Conservation (phyloP, 2,888 invertebrate genomes). For the Drosophila falleni region DNA sequence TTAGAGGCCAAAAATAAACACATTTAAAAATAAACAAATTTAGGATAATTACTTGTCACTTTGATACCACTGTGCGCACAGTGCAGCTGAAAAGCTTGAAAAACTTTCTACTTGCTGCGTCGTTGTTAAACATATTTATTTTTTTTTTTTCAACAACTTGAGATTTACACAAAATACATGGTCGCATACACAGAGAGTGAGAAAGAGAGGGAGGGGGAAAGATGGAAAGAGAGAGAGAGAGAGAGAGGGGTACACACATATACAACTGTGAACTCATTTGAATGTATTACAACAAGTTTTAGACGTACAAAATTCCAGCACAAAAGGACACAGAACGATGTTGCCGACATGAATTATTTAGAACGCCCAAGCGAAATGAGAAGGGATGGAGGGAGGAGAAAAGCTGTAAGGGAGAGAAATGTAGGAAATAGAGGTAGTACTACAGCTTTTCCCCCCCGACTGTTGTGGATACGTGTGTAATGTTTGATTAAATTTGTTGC, state of each 20-base stretch:
- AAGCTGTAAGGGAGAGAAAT: neutral
- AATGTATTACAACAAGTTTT: conserved; percentile 75
- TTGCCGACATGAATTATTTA: conserved; percentile 78
- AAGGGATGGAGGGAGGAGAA: neutral
- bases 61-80: conserved; percentile 45
- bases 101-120: conserved; percentile 28
- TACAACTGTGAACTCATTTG: conserved; percentile 60
- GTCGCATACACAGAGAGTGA: conserved; percentile 8
- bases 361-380: conserved; percentile 58
- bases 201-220: neutral
- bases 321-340: conserved; percentile 65
- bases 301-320: conserved; percentile 60
- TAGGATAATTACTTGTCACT: neutral
- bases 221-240: neutral
- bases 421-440: neutral
- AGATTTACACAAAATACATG: conserved; percentile 60
- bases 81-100: conserved; percentile 44
- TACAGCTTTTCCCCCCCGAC: neutral
- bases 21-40: too few species aligned
- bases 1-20: too few species aligned
- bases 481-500: conserved; percentile 76
- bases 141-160: conserved; percentile 55
- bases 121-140: conserved; percentile 27
- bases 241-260: neutral
- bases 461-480: conserved; percentile 29